Evolutionary conservation across 2,113 vertebrate species (phyloP), one percentile per base, ranked within the genome.

Genomic region (Leiothrix lutea): DNA sequence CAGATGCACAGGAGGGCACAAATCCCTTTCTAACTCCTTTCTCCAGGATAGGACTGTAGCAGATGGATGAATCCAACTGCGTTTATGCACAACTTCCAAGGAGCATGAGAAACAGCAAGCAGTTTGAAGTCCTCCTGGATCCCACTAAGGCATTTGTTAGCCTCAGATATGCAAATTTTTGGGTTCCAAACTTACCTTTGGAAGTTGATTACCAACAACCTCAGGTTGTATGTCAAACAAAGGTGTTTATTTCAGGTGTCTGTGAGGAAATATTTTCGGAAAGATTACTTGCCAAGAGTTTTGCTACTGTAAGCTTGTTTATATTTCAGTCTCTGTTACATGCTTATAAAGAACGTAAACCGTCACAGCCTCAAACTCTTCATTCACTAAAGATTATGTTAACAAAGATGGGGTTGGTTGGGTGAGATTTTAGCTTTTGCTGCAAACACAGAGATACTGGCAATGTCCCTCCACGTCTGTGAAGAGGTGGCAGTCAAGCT

Each of bases 291-390:
- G 14, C 60, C 58, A 71, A 60, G 26, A 29, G 57, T 15, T 75
- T 88, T 64, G 28, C 33, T n/a, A 9, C 24, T 47, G 5, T 38
- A 31, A 88, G 19, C 17, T 75, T 79, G 25, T 28, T 38, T 69
- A 3, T n/a, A 33, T 42, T 56, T 57, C 51, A 60, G 21, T 24
- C 42, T 81, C 26, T 25, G 22, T 35, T 74, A 31, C 12, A 13
- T 2, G 0, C 72, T 82, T 44, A 22, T 12, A 42, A 74, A 38
- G 36, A 75, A 75, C 0, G 0, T 14, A 81, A 78, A 45, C 12
- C 8, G 50, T 6, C 35, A 53, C 14, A 77, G 22, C 19, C 29
- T 67, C 71, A 80, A 72, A 72, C 35, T 23, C 19, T 13, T 38
- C 4, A 2, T 38, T 69, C 67, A 21, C 14, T 31, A n/a, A 65